Evolutionary conservation across 2,888 invertebrate species (phyloP).

Genomic region (Diogma glabrata): DNA sequence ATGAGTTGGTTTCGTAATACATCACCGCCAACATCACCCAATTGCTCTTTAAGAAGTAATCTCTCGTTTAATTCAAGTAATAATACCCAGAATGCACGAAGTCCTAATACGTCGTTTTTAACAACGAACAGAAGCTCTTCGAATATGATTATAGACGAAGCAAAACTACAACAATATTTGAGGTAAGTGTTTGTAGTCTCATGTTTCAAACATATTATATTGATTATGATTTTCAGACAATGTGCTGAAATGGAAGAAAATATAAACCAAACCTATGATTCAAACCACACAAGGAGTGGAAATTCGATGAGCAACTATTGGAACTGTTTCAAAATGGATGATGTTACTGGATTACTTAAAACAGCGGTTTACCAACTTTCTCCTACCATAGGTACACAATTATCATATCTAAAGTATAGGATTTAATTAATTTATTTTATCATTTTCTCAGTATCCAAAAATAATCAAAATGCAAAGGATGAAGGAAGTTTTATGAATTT

Average conservation of each 20-base stretch:
- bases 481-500: slow-evolving; percentile 26
- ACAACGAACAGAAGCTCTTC: slow-evolving; percentile 28
- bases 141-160: slow-evolving; percentile 39
- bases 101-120: slow-evolving; percentile 26
- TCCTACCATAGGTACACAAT: slow-evolving; percentile 25
- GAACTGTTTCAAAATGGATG: slow-evolving; percentile 32
- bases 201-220: neutral
- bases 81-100: slow-evolving; percentile 24
- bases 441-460: slow-evolving; percentile 25
- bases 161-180: slow-evolving; percentile 38
- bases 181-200: slow-evolving; percentile 26
- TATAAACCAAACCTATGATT: slow-evolving; percentile 22
- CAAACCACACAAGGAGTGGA: slow-evolving; percentile 2
- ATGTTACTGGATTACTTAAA: slow-evolving; percentile 31
- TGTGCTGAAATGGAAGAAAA: slow-evolving; percentile 26
- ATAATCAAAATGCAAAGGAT: slow-evolving; percentile 28
- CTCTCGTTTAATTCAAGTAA: slow-evolving; percentile 26
- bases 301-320: slow-evolving; percentile 32
- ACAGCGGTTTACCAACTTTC: slow-evolving; percentile 34
- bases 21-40: slow-evolving; percentile 22
- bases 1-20: slow-evolving; percentile 20
- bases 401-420: neutral
- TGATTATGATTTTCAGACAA: slow-evolving; percentile 19
- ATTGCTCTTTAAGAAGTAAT: slow-evolving; percentile 24
- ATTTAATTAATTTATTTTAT: slow-evolving; percentile 5